Conservation (phyloP, 2,888 invertebrate genomes). For the Caenorhabditis becei region DNA sequence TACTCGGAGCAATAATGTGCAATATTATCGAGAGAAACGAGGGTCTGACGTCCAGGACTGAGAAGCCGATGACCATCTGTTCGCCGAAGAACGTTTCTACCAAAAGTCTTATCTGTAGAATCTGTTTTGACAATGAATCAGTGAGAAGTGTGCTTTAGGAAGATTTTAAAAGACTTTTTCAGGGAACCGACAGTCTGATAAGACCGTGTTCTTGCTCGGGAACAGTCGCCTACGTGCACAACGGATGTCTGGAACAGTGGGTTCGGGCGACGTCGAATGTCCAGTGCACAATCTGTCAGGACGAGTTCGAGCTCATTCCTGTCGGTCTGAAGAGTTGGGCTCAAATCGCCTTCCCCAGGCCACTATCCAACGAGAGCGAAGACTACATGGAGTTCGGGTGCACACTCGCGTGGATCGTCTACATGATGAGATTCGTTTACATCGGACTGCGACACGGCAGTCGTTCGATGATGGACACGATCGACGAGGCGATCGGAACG, state of each 20-base stretch:
- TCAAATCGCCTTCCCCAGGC: constrained; percentile 59
- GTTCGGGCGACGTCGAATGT: constrained; percentile 60
- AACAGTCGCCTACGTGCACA: constrained; percentile 66
- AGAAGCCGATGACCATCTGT: not conserved
- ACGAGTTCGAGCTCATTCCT: constrained; percentile 50
- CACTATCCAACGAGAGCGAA: constrained; percentile 56
- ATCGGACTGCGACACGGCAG: constrained; percentile 39
- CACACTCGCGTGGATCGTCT: constrained; percentile 66
- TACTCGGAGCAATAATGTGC: constrained; percentile 43
- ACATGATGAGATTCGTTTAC: constrained; percentile 57
- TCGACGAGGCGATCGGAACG: constrained; percentile 51
- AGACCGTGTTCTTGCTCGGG: constrained; percentile 67
- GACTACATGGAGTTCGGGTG: constrained; percentile 67
- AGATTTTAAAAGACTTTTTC: not conserved
- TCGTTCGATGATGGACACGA: constrained; percentile 33
- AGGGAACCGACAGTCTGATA: constrained; percentile 49
- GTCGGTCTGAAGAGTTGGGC: constrained; percentile 50
- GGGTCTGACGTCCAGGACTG: not conserved
- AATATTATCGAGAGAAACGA: constrained; percentile 35
- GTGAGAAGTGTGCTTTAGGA: not conserved
- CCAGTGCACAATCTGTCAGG: constrained; percentile 57
- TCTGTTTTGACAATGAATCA: constrained; percentile 57
- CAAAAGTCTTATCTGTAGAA: constrained; percentile 52
- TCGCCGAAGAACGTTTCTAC: constrained; percentile 21
- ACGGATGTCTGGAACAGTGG: constrained; percentile 65